These are phyloP conservation scores for Excalfactoria chinensis DNA, from an alignment of 2,113 vertebrate genomes.

Conservation along the genomic window DNA sequence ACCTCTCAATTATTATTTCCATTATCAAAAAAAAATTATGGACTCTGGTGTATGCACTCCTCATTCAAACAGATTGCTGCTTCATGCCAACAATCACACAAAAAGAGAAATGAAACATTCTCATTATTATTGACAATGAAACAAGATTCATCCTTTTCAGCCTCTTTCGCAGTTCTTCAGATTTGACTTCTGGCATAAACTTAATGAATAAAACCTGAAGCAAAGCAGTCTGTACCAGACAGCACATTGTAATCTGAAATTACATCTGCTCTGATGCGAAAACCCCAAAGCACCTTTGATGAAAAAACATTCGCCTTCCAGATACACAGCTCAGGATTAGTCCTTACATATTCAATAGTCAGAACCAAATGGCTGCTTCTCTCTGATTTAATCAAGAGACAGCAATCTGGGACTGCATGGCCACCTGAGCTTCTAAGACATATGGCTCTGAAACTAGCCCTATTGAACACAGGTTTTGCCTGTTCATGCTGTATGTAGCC, in stretches of 20 bases:
- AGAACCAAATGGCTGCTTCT: background rate
- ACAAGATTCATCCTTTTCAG: constrained; percentile 22
- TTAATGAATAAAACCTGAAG: constrained; percentile 29
- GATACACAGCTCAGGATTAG: background rate
- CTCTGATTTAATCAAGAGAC: background rate
- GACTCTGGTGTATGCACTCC: background rate
- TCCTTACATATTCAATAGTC: background rate
- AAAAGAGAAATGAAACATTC: constrained; percentile 32
- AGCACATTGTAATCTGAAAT: constrained; percentile 56
- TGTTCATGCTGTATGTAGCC: background rate
- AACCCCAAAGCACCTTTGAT: constrained; percentile 19
- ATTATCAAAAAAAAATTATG: background rate
- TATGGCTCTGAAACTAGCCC: background rate
- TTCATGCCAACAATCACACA: constrained; percentile 39
- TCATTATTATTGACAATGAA: constrained; percentile 45
- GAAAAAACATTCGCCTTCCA: constrained; percentile 13
- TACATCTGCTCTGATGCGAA: constrained; percentile 53
- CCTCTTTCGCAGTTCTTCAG: background rate
- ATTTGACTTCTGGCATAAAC: constrained; percentile 60
- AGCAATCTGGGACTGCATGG: background rate
- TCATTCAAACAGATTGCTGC: background rate
- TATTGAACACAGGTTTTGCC: fast-evolving
- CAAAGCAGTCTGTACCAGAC: constrained; percentile 33
- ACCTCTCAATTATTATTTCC: constrained; percentile 24
- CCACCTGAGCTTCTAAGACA: background rate